These are phyloP conservation scores for Brachionus calyciflorus DNA, from an alignment of 1,140 invertebrate species.

Conservation along the genomic window DNA sequence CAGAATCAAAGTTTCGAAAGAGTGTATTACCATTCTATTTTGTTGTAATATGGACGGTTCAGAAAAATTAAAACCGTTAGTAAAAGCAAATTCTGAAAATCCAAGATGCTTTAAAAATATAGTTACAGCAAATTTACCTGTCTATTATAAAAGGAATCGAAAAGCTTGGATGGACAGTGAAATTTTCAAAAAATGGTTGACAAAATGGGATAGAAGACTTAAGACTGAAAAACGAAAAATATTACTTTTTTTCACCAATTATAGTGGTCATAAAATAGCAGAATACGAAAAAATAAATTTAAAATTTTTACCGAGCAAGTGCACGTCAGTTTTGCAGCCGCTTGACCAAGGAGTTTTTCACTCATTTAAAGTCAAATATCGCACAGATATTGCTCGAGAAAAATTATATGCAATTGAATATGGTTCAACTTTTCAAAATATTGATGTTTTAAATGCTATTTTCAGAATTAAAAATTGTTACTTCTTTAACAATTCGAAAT, in stretches of 20 bases:
- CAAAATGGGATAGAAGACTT: neutral
- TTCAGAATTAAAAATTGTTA: too few species aligned
- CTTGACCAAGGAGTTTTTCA: neutral
- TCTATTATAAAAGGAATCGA: slow-evolving; percentile 47
- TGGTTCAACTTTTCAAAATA: too few species aligned
- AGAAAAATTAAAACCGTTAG: slow-evolving; percentile 49
- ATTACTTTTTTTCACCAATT: neutral
- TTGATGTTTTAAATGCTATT: too few species aligned
- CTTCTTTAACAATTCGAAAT: too few species aligned
- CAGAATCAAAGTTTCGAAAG: too few species aligned
- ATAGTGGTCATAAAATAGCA: neutral
- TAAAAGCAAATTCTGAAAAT: slow-evolving; percentile 49
- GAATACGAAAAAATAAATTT: neutral
- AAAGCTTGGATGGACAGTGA: slow-evolving; percentile 49
- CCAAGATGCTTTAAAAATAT: slow-evolving; percentile 50
- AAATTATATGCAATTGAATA: too few species aligned
- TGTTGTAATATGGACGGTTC: too few species aligned
- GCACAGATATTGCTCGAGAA: too few species aligned
- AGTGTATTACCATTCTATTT: too few species aligned
- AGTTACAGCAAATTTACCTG: slow-evolving; percentile 47
- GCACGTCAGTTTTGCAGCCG: neutral
- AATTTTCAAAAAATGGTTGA: slow-evolving; percentile 51
- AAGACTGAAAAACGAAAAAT: neutral
- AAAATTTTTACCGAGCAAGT: neutral
- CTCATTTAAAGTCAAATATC: neutral